Evolutionary conservation across 1,140 invertebrate species (phyloP), one percentile per base, ranked within the genome.

Genomic region (Leptopilina boulardi): DNA sequence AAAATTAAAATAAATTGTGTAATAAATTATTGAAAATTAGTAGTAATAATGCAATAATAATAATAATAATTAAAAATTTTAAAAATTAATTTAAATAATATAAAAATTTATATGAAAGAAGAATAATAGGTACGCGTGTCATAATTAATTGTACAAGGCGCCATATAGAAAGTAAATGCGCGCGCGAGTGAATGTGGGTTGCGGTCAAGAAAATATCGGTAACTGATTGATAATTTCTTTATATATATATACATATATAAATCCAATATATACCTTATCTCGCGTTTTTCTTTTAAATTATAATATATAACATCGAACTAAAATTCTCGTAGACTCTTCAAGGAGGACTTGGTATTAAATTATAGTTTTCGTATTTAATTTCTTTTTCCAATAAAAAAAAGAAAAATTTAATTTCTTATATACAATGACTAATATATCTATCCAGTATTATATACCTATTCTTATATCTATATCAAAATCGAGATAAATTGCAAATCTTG

Each of bases 101-200:
- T 34, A 34, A 34, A 34, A 3, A 34, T 3, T 34, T 34, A 34
- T 34, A 2, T 34, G 6, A 34, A 34, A 34, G 30, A 34, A 38
- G 34, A 38, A 38, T 4, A 38, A 38, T 38, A 38, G 34, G 34
- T 38, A 38, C 2, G 34, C 34, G 34, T 38, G 34, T 38, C 34
- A 38, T 38, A 38, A 38, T 38, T 38, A 8, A 38, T 38, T 38
- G 34, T 38, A 51, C 15, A 51, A 51, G 18, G n/a, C n/a, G 42
- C 42, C 42, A 44, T n/a, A n/a, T 44, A 44, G 42, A 18, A 18
- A 51, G 47, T 51, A 51, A n/a, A 47, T 47, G 44, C 2, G 15
- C 0, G 34, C 34, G 6, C 19, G 21, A 79, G 82, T 77, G 79
- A 83, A 83, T 80, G 82, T 80, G 42, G 18, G n/a, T 44, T 72